Conservation (phyloP, 1,140 invertebrate species). For the Pararge aegeria region DNA sequence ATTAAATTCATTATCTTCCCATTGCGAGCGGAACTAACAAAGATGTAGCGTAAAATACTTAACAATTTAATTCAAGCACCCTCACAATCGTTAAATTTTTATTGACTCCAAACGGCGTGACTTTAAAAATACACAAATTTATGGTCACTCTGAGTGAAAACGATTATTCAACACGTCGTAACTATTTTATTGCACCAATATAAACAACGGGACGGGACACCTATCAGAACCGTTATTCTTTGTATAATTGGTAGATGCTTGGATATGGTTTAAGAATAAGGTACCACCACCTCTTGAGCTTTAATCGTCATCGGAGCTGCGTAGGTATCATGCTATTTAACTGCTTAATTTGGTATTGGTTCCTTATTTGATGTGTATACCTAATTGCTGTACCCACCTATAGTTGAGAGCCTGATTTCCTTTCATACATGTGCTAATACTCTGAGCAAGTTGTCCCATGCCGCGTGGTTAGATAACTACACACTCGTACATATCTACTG, state of each 20-base stretch:
- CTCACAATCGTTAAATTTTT: constrained; percentile 77
- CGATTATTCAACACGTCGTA: constrained; percentile 79
- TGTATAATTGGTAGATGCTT: not conserved
- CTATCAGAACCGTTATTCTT: constrained; percentile 38
- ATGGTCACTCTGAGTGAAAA: constrained; percentile 74
- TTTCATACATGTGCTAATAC: no score
- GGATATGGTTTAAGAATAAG: no score
- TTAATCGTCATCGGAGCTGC: no score
- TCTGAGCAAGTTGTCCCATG: no score
- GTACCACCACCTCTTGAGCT: no score
- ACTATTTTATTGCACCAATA: constrained; percentile 74
- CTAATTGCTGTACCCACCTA: no score
- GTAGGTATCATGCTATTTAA: no score
- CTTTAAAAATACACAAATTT: constrained; percentile 80
- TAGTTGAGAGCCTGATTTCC: no score
- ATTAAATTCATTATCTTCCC: not conserved
- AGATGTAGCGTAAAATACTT: constrained; percentile 48
- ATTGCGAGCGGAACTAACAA: constrained; percentile 30
- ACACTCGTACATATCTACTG: no score
- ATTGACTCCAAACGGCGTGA: constrained; percentile 73
- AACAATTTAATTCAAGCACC: constrained; percentile 70
- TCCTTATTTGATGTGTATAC: no score
- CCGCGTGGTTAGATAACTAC: no score
- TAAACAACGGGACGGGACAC: constrained; percentile 70
- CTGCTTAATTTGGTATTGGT: no score